Percentiles rank a stretch among this genome's conserved stretches.
These are phyloP conservation scores for Darevskia mixta DNA, from an alignment of 2,797 vertebrate species.

Conservation along the genomic window DNA sequence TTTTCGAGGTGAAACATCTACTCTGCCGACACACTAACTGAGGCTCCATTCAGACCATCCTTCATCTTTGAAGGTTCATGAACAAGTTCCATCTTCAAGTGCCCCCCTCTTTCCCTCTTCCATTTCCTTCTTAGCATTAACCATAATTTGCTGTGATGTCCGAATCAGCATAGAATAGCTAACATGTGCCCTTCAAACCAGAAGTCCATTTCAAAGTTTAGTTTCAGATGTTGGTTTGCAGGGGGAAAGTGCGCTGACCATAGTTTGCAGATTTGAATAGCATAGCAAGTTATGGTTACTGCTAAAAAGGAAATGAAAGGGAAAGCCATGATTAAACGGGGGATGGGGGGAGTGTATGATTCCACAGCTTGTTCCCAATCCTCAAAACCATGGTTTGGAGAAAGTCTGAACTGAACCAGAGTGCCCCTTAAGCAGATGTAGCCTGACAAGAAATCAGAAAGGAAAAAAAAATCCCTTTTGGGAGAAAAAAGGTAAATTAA, in stretches of 20 bases:
- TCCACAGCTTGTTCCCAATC: background rate
- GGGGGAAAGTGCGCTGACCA: background rate
- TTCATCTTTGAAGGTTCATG: background rate
- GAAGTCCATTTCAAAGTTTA: background rate
- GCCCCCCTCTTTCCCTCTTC: background rate
- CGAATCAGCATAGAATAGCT: background rate
- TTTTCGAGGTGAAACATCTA: accelerated
- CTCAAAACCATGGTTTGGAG: background rate
- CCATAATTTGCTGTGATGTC: background rate
- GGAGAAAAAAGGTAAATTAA: background rate
- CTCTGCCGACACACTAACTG: background rate
- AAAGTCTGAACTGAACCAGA: background rate
- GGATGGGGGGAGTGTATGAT: background rate
- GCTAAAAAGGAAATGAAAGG: background rate
- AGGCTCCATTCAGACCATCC: background rate
- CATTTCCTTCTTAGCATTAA: background rate
- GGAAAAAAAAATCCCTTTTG: too few relatives aligned
- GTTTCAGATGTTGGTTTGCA: background rate
- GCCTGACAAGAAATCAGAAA: background rate
- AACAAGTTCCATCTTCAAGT: background rate
- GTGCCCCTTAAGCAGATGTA: background rate
- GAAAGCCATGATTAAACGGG: too few relatives aligned
- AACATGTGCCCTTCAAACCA: background rate
- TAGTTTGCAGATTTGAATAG: background rate
- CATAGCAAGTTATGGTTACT: background rate